Conservation (phyloP, 2,888 invertebrate genomes). For the Salpingus planirostris region DNA sequence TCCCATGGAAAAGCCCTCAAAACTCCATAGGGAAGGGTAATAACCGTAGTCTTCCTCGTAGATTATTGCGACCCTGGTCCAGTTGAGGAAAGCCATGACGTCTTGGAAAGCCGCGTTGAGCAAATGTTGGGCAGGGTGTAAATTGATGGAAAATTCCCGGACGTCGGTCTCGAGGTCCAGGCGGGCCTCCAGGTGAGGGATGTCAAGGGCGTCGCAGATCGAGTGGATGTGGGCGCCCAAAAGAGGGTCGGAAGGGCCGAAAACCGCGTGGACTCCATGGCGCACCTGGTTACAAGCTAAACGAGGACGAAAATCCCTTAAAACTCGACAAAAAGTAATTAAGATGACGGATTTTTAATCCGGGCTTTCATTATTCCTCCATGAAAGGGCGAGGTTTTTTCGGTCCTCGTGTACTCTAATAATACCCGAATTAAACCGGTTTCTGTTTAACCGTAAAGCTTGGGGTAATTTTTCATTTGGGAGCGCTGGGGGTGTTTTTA, state of each 20-base stretch:
- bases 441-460: too few relatives aligned
- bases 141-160: slow-evolving; percentile 66
- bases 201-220: slow-evolving; percentile 70
- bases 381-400: too few relatives aligned
- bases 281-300: slow-evolving; percentile 64
- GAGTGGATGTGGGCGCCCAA: slow-evolving; percentile 69
- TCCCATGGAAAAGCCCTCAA: neutral
- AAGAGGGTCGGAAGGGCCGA: slow-evolving; percentile 68
- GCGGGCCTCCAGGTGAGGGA: slow-evolving; percentile 68
- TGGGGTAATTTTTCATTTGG: too few relatives aligned
- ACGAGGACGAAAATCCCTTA: too few relatives aligned
- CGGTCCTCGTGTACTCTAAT: too few relatives aligned
- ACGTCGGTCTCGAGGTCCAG: slow-evolving; percentile 51
- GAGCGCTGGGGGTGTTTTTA: too few relatives aligned
- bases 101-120: slow-evolving; percentile 68
- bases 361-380: too few relatives aligned
- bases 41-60: slow-evolving; percentile 74
- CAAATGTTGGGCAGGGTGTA: slow-evolving; percentile 65
- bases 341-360: too few relatives aligned
- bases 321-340: too few relatives aligned
- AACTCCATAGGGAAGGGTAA: slow-evolving; percentile 32
- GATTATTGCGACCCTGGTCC: slow-evolving; percentile 71
- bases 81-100: slow-evolving; percentile 67
- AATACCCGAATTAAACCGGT: too few relatives aligned
- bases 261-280: slow-evolving; percentile 63